phyloP scores from a whole-genome alignment of 1,140 invertebrate species.

The Daktulosphaira vitifoliae region DNA sequence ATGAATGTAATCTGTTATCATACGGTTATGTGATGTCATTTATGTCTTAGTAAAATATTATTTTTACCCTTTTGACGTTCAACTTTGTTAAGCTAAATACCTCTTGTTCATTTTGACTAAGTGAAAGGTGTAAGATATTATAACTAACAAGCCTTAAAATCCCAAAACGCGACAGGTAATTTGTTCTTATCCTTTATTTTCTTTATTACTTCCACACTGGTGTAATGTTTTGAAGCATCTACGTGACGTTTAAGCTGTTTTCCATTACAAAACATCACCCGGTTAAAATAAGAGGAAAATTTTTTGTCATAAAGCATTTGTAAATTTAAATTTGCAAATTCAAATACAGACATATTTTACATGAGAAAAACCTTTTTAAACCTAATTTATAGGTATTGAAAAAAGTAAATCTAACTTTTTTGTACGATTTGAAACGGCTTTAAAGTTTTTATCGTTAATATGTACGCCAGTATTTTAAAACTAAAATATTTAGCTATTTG shows the following conservation, averaged over 20 bases:
- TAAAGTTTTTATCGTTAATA: no score
- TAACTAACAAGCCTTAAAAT: background rate
- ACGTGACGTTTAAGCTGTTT: background rate
- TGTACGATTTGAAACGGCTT: no score
- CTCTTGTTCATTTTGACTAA: background rate
- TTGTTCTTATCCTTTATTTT: background rate
- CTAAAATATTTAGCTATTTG: no score
- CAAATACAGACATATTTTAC: no score
- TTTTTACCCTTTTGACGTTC: background rate
- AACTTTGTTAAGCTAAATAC: conserved; percentile 20
- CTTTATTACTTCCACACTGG: background rate
- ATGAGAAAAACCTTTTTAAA: no score
- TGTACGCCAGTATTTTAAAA: no score
- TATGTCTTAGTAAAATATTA: background rate
- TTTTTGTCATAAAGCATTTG: no score
- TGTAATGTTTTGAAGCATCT: background rate
- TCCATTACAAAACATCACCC: background rate
- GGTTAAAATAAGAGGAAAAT: no score
- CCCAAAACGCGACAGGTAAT: conserved; percentile 11
- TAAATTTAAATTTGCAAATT: no score
- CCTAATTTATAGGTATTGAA: no score
- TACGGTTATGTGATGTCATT: background rate
- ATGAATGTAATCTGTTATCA: no score
- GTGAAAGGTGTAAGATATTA: background rate
- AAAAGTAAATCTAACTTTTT: no score